These are phyloP conservation scores for Manis javanica DNA, from an alignment of 2,797 vertebrate species.

Conservation along the genomic window DNA sequence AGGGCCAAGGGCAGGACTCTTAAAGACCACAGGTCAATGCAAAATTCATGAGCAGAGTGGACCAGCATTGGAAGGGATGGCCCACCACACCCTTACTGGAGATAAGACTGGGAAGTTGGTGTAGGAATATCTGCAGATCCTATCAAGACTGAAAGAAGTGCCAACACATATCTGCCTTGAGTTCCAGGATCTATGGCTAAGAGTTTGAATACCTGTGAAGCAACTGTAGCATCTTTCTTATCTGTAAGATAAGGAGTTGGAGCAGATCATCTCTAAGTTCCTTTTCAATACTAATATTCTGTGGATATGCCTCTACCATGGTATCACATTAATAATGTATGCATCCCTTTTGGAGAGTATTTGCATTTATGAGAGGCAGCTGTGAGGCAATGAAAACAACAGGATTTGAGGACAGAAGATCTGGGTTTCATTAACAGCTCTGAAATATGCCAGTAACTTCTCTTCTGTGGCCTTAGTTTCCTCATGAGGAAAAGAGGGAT, in stretches of 20 bases:
- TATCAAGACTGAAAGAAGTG: not conserved
- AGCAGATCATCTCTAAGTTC: constrained; percentile 1
- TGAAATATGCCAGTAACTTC: not conserved
- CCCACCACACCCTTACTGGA: not conserved
- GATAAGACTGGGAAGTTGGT: not conserved
- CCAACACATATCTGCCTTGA: not conserved
- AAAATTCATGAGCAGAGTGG: constrained; percentile 9
- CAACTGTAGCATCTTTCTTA: constrained; percentile 12
- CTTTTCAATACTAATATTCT: not conserved
- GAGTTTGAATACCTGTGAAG: not conserved
- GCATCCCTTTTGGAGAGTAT: not conserved
- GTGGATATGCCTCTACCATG: not conserved
- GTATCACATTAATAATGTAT: not conserved
- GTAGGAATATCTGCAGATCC: not conserved
- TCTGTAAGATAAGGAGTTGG: constrained; percentile 25
- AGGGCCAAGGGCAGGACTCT: not conserved
- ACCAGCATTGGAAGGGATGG: not conserved
- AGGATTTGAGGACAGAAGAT: constrained; percentile 3
- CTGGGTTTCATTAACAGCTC: constrained; percentile 18
- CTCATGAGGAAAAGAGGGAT: not conserved
- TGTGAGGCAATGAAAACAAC: not conserved
- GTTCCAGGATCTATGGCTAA: not conserved
- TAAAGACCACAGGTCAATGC: not conserved
- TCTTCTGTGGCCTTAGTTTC: constrained; percentile 22
- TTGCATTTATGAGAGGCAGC: constrained; percentile 23